A percentile compares a stretch with the other conserved stretches of the same genome.
These are phyloP conservation scores for Hydropsyche betteni DNA, from an alignment of 2,888 invertebrate genomes.

Conservation along the genomic window DNA sequence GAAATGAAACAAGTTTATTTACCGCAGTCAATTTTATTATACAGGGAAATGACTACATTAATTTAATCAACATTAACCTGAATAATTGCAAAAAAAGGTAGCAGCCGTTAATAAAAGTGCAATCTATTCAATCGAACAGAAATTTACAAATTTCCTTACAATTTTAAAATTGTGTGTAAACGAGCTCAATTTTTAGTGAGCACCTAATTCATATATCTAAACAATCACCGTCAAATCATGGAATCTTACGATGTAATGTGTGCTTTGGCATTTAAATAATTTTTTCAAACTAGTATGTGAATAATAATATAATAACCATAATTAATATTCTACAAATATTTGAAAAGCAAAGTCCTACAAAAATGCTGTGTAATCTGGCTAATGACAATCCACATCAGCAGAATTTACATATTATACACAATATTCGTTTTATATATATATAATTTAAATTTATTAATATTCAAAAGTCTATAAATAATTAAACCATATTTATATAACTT, in stretches of 20 bases:
- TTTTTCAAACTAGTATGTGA: slow-evolving; percentile 44
- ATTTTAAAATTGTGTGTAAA: neutral
- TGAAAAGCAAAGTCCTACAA: slow-evolving; percentile 22
- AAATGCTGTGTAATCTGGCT: slow-evolving; percentile 31
- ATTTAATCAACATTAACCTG: slow-evolving; percentile 30
- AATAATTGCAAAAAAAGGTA: slow-evolving; percentile 33
- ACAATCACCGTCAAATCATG: slow-evolving; percentile 43
- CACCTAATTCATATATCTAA: neutral
- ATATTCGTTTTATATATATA: neutral
- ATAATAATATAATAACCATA: slow-evolving; percentile 38
- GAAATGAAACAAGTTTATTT: slow-evolving; percentile 42
- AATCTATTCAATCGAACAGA: slow-evolving; percentile 15
- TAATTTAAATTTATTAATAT: too few relatives aligned
- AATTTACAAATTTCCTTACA: neutral
- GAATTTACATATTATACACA: slow-evolving; percentile 30
- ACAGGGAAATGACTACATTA: slow-evolving; percentile 48
- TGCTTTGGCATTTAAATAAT: slow-evolving; percentile 51
- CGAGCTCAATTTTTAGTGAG: neutral
- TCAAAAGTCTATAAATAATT: too few relatives aligned
- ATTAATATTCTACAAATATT: slow-evolving; percentile 25
- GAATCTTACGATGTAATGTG: slow-evolving; percentile 46
- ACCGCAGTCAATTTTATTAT: slow-evolving; percentile 50
- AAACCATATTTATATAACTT: too few relatives aligned
- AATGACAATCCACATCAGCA: slow-evolving; percentile 5
- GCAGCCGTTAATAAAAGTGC: slow-evolving; percentile 31